phyloP scores from a whole-genome alignment of 2,888 invertebrate genomes.

The Chrysolina haemoptera region DNA sequence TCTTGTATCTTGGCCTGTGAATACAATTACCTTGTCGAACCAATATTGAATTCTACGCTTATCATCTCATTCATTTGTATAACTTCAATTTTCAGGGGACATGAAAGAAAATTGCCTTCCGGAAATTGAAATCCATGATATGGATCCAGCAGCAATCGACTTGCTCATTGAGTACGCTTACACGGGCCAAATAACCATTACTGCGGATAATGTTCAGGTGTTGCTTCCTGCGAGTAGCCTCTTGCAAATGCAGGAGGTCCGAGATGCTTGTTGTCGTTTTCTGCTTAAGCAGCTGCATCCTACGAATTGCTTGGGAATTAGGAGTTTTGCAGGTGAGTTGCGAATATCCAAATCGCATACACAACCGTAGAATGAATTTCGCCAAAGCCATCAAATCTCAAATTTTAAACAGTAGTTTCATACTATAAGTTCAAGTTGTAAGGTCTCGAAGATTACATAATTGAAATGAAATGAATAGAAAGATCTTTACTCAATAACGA shows the following conservation, averaged over 20 bases:
- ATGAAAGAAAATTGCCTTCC: slow-evolving; percentile 75
- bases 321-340: slow-evolving; percentile 76
- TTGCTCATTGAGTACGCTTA: slow-evolving; percentile 83
- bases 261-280: slow-evolving; percentile 84
- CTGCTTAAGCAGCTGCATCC: slow-evolving; percentile 82
- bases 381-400: too few relatives aligned
- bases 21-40: too few relatives aligned
- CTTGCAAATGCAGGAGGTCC: slow-evolving; percentile 79
- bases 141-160: slow-evolving; percentile 77
- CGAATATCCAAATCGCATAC: neutral
- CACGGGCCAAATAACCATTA: slow-evolving; percentile 79
- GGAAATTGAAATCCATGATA: slow-evolving; percentile 73
- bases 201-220: slow-evolving; percentile 68
- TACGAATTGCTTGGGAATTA: slow-evolving; percentile 83
- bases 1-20: too few relatives aligned
- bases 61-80: too few relatives aligned
- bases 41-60: too few relatives aligned
- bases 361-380: too few relatives aligned
- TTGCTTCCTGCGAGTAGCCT: slow-evolving; percentile 82
- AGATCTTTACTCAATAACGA: too few relatives aligned
- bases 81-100: slow-evolving; percentile 69
- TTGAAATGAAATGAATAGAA: too few relatives aligned
- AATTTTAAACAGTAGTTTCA: too few relatives aligned
- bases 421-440: too few relatives aligned
- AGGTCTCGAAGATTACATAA: too few relatives aligned